Conservation (phyloP, 2,113 vertebrate species). For the Erythrolamprus reginae region DNA sequence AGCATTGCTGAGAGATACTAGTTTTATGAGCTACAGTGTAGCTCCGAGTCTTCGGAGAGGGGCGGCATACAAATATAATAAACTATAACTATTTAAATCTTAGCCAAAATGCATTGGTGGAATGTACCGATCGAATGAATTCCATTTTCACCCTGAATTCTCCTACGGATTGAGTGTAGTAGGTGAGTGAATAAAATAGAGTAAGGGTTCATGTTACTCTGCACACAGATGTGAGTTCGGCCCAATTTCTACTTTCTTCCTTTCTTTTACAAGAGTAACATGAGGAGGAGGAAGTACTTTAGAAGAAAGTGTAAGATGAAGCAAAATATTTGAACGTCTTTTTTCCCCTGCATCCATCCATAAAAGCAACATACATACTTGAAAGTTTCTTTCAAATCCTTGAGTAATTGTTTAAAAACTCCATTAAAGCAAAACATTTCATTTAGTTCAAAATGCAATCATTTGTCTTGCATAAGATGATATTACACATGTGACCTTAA, state of each 20-base stretch:
- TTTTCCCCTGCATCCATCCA: slow-evolving; percentile 21
- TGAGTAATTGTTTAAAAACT: slow-evolving; percentile 35
- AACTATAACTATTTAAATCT: slow-evolving; percentile 78
- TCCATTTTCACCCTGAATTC: slow-evolving; percentile 28
- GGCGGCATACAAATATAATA: no score
- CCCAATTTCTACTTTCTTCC: background rate
- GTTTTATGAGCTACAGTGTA: slow-evolving; percentile 51
- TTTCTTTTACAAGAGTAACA: background rate
- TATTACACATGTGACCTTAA: background rate
- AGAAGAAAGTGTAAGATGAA: background rate
- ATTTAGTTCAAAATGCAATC: background rate
- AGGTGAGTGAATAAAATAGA: background rate
- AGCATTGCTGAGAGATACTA: slow-evolving; percentile 59
- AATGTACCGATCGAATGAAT: slow-evolving; percentile 12
- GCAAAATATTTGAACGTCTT: background rate
- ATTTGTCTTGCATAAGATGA: background rate
- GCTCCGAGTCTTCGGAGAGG: no score
- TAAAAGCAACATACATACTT: background rate
- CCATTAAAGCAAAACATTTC: slow-evolving; percentile 36
- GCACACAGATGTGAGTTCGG: background rate
- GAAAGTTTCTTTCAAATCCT: background rate
- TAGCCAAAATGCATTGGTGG: background rate
- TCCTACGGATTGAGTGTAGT: background rate
- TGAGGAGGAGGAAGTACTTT: background rate
- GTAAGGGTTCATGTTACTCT: background rate